Percentiles rank a stretch among this genome's conserved stretches.
Evolutionary conservation across 2,797 vertebrate genomes (phyloP).

Genomic region (Phrynocephalus forsythii): DNA sequence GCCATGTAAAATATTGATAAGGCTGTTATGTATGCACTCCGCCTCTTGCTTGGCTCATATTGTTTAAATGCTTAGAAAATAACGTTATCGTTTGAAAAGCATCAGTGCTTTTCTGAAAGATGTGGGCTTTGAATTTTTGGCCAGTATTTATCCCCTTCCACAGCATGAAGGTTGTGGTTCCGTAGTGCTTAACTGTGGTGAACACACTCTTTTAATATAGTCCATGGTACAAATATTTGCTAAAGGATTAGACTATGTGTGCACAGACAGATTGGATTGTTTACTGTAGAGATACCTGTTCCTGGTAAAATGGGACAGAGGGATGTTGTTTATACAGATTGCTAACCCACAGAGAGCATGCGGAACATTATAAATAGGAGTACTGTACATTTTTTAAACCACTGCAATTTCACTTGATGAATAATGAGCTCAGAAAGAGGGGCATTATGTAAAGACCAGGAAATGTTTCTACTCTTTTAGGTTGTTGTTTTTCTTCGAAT

Average conservation of each 20-base stretch:
- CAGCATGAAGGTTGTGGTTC: constrained; percentile 16
- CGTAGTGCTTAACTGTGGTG: background rate
- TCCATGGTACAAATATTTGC: constrained; percentile 12
- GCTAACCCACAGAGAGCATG: constrained; percentile 1
- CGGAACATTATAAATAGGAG: constrained; percentile 4
- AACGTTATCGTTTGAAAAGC: background rate
- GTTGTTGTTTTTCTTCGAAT: background rate
- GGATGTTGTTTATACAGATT: constrained; percentile 27
- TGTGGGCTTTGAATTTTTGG: background rate
- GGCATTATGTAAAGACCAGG: constrained; percentile 13
- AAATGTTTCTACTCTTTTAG: constrained; percentile 10
- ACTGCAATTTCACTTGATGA: background rate
- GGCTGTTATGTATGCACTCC: background rate
- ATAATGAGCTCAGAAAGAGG: constrained; percentile 14
- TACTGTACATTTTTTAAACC: background rate
- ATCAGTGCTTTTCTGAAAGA: constrained; percentile 4
- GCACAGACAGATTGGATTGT: constrained; percentile 10
- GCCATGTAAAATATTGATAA: background rate
- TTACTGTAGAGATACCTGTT: constrained; percentile 16
- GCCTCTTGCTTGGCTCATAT: background rate
- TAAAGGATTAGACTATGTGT: background rate
- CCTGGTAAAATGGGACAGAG: background rate
- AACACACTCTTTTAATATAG: constrained; percentile 5
- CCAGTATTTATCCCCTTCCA: background rate
- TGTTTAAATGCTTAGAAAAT: background rate